phyloP scores from a whole-genome alignment of 1,140 invertebrate genomes.

The Habropoda laboriosa region DNA sequence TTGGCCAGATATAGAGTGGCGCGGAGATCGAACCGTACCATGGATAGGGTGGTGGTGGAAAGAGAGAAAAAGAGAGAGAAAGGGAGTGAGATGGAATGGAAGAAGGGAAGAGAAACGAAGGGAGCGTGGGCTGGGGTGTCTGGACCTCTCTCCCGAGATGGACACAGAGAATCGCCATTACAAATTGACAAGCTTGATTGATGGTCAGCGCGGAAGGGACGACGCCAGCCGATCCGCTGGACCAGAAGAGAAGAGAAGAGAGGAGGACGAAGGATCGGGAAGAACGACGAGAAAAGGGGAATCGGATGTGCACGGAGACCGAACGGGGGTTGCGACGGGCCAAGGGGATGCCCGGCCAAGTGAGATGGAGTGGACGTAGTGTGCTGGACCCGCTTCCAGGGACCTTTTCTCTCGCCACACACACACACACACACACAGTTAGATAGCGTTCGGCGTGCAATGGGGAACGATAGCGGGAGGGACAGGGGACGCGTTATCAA shows the following conservation, averaged over 20 bases:
- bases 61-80: slow-evolving; percentile 48
- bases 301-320: slow-evolving; percentile 36
- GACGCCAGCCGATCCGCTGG: slow-evolving; percentile 50
- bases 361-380: slow-evolving; percentile 67
- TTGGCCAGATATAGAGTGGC: slow-evolving; percentile 51
- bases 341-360: slow-evolving; percentile 67
- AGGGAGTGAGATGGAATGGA: slow-evolving; percentile 50
- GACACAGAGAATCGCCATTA: slow-evolving; percentile 83
- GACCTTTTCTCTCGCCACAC: slow-evolving; percentile 41
- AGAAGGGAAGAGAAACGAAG: slow-evolving; percentile 56
- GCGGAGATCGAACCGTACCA: slow-evolving; percentile 51
- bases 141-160: slow-evolving; percentile 74
- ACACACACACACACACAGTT: too few relatives aligned
- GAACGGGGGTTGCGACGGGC: slow-evolving; percentile 42
- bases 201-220: slow-evolving; percentile 78
- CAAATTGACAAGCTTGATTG: slow-evolving; percentile 84
- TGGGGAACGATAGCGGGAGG: slow-evolving; percentile 13
- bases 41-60: slow-evolving; percentile 26
- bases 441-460: slow-evolving; percentile 58
- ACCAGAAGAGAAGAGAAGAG: not conserved
- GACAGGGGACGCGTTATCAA: slow-evolving; percentile 75
- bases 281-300: slow-evolving; percentile 70
- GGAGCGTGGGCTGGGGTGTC: slow-evolving; percentile 54
- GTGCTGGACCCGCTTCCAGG: slow-evolving; percentile 51
- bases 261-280: slow-evolving; percentile 58